Base-by-base conservation (phyloP, 1,140 invertebrate genomes). In the Papilio polytes region DNA sequence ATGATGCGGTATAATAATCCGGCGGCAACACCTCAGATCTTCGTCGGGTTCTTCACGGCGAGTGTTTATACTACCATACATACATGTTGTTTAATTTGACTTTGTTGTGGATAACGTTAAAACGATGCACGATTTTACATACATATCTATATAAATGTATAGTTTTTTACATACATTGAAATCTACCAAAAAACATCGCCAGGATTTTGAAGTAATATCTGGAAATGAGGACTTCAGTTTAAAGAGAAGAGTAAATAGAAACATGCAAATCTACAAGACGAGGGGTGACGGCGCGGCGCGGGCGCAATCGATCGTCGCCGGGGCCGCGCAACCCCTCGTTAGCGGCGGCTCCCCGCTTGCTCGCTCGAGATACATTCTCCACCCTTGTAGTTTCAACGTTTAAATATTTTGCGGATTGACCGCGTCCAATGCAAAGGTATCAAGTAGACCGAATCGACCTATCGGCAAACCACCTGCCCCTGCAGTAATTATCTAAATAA, bases 261-360 rank as follows among this genome's bases (percentile, higher is more conserved):
- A 91, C 90, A 92, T 92, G 91, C 90, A 92, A 92, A 92, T 92
- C 84, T 82, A 73, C 70, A 44, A 36, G 48, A 74, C 20, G 70
- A 53, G 78, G 83, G 12, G 82, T 74, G 76, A 36, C 36, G 53
- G 74, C 26, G 70, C 70, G 80, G 83, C 83, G 82, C 82, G 76
- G 87, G 84, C 82, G 85, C 89, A 85, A 88, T 87, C 86, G 87
- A 87, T 87, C 84, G 73, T 80, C 82, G 81, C 74, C 79, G 82
- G 90, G 84, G 86, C 84, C 87, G 86, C 86, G 83, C 79, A 70
- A 48, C 82, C 74, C 41, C 59, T 22, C 44, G 76, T 83, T 78
- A 81, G 78, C 4, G 15, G 48, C 48, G 13, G 46, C 81, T 84
- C 88, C 89, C 88, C 84, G 86, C 85, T 89, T 86, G 81, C 89